These are phyloP conservation scores for Ypsolopha scabrella DNA, from an alignment of 2,888 invertebrate species.

Conservation along the genomic window DNA sequence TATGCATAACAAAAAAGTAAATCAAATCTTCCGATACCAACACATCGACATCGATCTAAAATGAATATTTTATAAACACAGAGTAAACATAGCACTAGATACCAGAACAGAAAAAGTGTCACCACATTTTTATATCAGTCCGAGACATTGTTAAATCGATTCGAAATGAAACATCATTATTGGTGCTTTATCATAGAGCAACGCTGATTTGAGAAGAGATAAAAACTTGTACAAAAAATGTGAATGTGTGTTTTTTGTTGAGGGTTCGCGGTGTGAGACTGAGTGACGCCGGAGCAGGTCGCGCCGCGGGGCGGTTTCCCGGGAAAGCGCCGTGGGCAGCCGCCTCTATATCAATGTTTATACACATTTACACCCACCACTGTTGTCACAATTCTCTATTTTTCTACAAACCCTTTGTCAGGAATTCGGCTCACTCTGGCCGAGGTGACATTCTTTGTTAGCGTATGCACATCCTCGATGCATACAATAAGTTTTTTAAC, in stretches of 20 bases:
- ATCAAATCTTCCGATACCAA: not conserved
- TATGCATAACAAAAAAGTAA: not conserved
- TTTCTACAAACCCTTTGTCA: constrained; percentile 52
- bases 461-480: constrained; percentile 48
- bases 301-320: constrained; percentile 65
- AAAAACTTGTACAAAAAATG: constrained; percentile 41
- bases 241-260: constrained; percentile 51
- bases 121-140: constrained; percentile 12
- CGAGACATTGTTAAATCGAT: constrained; percentile 49
- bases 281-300: constrained; percentile 42
- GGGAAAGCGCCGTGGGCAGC: constrained; percentile 42
- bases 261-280: constrained; percentile 56
- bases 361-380: constrained; percentile 57
- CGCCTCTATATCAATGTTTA: constrained; percentile 59
- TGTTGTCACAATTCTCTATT: constrained; percentile 46
- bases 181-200: constrained; percentile 62
- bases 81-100: not conserved
- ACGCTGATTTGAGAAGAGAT: constrained; percentile 57
- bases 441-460: constrained; percentile 66
- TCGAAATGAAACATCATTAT: constrained; percentile 66
- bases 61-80: not conserved
- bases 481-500: constrained; percentile 59
- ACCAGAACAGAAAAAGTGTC: constrained; percentile 13
- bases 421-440: constrained; percentile 40
- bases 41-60: constrained; percentile 1